Conservation (phyloP, 2,797 vertebrate genomes). For the Lepilemur septentrionalis region DNA sequence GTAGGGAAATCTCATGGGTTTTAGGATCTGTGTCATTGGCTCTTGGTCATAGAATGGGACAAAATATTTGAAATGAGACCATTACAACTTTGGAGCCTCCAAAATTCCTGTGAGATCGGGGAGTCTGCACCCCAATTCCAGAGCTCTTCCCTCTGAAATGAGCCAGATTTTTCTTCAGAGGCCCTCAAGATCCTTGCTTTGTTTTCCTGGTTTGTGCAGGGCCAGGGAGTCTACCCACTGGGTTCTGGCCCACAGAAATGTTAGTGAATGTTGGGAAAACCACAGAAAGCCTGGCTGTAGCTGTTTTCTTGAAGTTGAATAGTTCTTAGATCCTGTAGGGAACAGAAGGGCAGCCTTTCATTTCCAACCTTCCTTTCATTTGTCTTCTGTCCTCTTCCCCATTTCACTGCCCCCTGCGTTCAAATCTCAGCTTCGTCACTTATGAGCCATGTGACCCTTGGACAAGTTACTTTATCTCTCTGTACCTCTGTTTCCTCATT, state of each 20-base stretch:
- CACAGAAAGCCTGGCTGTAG: not conserved
- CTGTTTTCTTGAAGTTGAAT: not conserved
- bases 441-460: not conserved
- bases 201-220: not conserved
- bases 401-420: not conserved
- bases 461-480: not conserved
- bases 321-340: not conserved
- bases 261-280: not conserved
- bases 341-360: not conserved
- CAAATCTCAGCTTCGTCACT: not conserved
- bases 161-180: not conserved
- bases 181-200: not conserved
- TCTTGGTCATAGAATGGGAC: not conserved
- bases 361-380: not conserved
- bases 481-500: not conserved
- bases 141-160: not conserved
- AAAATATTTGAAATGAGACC: constrained; percentile 23
- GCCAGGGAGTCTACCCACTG: not conserved
- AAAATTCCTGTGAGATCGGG: not conserved
- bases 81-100: not conserved
- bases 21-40: not conserved
- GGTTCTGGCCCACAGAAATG: not conserved
- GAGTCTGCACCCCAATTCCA: not conserved
- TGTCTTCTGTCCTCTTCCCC: not conserved
- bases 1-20: not conserved